Evolutionary conservation across 2,797 vertebrate species (phyloP).

Genomic region (Tolypeutes matacus): DNA sequence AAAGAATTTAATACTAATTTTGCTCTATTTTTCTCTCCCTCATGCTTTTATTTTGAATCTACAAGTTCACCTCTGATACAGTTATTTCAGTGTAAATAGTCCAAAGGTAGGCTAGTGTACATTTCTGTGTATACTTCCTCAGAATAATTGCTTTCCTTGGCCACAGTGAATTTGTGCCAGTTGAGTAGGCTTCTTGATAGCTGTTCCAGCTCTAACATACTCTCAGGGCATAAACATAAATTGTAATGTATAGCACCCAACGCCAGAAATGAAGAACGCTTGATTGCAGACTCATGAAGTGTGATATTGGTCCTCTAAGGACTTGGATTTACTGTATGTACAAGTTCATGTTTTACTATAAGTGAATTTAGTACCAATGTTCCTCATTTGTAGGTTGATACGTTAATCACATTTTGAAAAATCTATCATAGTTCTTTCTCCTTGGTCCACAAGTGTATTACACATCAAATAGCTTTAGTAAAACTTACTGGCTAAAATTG

Average conservation of each 20-base stretch:
- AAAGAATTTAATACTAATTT: conserved; percentile 44
- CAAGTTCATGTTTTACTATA: conserved; percentile 3
- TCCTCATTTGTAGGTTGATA: conserved; percentile 41
- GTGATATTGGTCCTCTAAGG: neutral
- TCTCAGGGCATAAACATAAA: conserved; percentile 1
- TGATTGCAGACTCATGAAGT: neutral
- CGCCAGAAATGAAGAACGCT: conserved; percentile 9
- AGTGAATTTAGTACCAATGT: conserved; percentile 44
- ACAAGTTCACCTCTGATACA: neutral
- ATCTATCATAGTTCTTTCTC: neutral
- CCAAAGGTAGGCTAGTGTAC: neutral
- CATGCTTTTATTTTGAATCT: conserved; percentile 65
- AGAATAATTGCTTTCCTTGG: conserved; percentile 1
- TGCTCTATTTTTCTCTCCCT: conserved; percentile 28
- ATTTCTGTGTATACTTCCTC: neutral
- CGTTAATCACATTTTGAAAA: conserved; percentile 55
- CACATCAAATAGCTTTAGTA: neutral
- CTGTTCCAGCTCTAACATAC: conserved; percentile 26
- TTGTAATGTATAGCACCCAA: conserved; percentile 19
- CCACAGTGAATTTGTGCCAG: neutral
- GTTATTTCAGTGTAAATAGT: conserved; percentile 14
- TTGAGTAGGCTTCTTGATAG: neutral
- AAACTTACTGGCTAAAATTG: conserved; percentile 42
- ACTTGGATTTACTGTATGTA: conserved; percentile 16
- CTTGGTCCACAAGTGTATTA: conserved; percentile 29